Evolutionary conservation across 2,797 vertebrate species (phyloP), one percentile per base, ranked within the genome.

Genomic region (Sphaeramia orbicularis): DNA sequence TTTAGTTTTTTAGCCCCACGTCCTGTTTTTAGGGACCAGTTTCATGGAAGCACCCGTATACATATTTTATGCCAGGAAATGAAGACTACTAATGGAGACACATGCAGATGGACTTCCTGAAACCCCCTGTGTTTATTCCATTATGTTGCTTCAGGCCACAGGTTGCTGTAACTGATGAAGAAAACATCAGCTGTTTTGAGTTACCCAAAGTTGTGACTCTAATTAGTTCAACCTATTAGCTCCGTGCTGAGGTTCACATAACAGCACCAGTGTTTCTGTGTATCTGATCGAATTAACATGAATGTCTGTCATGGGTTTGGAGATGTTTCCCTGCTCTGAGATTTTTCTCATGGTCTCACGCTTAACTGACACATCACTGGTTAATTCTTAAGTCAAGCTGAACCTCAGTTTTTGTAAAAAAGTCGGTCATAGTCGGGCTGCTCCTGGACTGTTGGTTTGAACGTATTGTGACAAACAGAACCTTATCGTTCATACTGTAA

Each of bases 121-220:
- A 65, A 74, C 52, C 63, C 41, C 53, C 44, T 15, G 43, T 9
- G 7, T 54, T 74, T 24, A 68, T 38, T 14, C 14, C 49, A 55
- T 61, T 70, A 72, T 6, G 19, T 5, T 15, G 60, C 70, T 63
- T 76, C 65, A 69, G 80, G 77, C 59, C 76, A 67, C 57, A 32
- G 57, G 65, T 2, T 59, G 35, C 67, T 84, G 61, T 75, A 76
- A 83, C 74, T 61, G 32, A 42, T 64, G 83, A 45, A 81, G 78
- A 89, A 93, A 94, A 94, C 90, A 94, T 94, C 94, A 94, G 91
- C 91, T 89, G 93, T 83, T 94, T 94, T 77, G 71, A 86, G 78
- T 93, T 94, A 92, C 21, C 59, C 43, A 47, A 74, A 87, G 80
- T 79, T 86, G 88, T 92, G 92, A 92, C 88, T 92, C 85, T 53